Percentiles rank a stretch among this genome's conserved stretches.
These are phyloP conservation scores for Ostrea edulis DNA, from an alignment of 1,140 invertebrate species.

Conservation along the genomic window DNA sequence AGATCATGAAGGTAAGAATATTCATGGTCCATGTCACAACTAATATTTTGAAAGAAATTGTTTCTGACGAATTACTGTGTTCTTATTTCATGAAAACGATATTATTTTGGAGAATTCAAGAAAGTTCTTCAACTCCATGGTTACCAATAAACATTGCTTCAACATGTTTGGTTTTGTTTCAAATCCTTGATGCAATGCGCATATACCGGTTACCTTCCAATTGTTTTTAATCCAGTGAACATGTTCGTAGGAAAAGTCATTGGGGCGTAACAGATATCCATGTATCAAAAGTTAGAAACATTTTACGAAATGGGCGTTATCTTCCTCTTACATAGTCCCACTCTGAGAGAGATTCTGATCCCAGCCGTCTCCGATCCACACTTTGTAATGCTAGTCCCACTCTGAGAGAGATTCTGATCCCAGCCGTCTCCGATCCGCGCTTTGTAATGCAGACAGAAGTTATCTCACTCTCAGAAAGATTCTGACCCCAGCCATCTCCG, in stretches of 20 bases:
- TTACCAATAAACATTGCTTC: conserved; percentile 82
- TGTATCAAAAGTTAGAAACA: neutral
- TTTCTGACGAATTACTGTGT: too few species aligned
- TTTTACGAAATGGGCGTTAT: neutral
- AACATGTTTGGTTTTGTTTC: conserved; percentile 43
- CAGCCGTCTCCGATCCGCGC: neutral
- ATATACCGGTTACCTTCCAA: conserved; percentile 4
- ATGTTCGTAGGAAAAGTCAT: conserved; percentile 13
- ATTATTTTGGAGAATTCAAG: too few species aligned
- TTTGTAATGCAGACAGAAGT: neutral
- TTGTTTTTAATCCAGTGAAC: conserved; percentile 40
- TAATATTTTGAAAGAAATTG: too few species aligned
- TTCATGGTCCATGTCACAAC: neutral
- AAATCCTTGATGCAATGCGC: conserved; percentile 15
- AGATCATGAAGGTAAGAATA: neutral
- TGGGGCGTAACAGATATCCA: neutral
- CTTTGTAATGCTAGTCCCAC: too few species aligned
- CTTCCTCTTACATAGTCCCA: neutral
- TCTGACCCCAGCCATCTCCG: too few species aligned
- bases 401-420: too few species aligned
- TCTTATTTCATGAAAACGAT: too few species aligned
- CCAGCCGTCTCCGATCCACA: too few species aligned
- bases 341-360: neutral
- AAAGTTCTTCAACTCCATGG: neutral
- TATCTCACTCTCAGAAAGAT: too few species aligned